phyloP scores from a whole-genome alignment of 2,113 vertebrate genomes.

The Lophochroa leadbeateri region DNA sequence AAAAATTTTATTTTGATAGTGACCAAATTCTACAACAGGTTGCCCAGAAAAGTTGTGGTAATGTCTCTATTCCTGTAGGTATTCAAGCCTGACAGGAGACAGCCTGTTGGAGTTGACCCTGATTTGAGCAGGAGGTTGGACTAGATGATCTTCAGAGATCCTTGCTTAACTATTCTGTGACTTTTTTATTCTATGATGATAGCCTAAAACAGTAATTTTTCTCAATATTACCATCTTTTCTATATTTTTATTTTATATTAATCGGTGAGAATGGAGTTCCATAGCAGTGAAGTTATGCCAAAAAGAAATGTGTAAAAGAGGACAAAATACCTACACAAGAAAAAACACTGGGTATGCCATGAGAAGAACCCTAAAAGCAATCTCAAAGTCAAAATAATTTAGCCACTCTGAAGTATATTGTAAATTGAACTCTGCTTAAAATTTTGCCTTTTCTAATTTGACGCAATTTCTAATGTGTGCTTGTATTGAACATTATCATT shows the following conservation, averaged over 20 bases:
- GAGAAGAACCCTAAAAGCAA: neutral
- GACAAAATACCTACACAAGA: neutral
- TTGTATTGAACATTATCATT: neutral
- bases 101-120: neutral
- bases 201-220: neutral
- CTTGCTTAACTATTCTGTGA: neutral
- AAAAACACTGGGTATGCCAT: neutral
- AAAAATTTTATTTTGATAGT: neutral
- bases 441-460: neutral
- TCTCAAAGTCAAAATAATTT: neutral
- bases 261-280: neutral
- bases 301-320: neutral
- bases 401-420: neutral
- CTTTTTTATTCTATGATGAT: neutral
- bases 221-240: neutral
- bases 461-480: accelerated
- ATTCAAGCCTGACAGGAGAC: neutral
- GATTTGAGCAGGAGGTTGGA: neutral
- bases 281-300: neutral
- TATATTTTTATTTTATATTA: neutral
- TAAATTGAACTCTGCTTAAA: neutral
- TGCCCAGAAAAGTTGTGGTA: neutral
- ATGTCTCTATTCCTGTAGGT: neutral
- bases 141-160: neutral
- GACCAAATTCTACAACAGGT: neutral